Conservation (phyloP, 2,888 invertebrate genomes). For the Pogonocherus hispidulus region DNA sequence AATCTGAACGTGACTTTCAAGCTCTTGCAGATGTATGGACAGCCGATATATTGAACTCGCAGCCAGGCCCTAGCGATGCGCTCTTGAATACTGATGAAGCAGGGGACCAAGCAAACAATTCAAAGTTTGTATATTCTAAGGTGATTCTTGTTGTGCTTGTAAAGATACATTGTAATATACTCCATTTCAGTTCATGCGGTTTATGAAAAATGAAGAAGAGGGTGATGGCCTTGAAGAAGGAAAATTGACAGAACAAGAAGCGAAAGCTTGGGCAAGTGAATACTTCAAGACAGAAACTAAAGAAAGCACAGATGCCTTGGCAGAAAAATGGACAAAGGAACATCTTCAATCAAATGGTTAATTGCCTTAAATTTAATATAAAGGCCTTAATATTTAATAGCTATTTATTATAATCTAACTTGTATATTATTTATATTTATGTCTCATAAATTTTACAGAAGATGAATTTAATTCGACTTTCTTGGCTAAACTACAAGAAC, state of each 20-base stretch:
- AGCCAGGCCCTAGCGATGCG: conserved; percentile 65
- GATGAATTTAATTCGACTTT: conserved; percentile 74
- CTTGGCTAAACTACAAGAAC: conserved; percentile 79
- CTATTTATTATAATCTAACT: too few species aligned
- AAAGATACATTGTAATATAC: not conserved
- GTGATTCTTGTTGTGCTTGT: conserved; percentile 59
- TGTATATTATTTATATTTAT: not conserved
- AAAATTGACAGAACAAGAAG: conserved; percentile 66
- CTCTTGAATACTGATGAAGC: conserved; percentile 74
- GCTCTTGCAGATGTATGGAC: conserved; percentile 75
- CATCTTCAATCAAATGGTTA: conserved; percentile 53
- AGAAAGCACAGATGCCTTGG: conserved; percentile 50
- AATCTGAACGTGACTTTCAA: conserved; percentile 59
- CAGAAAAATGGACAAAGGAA: conserved; percentile 65
- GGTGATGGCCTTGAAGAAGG: conserved; percentile 74
- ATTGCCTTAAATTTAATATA: too few species aligned
- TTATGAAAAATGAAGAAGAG: conserved; percentile 83
- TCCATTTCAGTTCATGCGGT: conserved; percentile 81
- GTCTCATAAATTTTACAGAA: conserved; percentile 43
- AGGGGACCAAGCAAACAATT: conserved; percentile 71
- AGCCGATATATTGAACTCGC: conserved; percentile 72
- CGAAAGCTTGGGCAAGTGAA: conserved; percentile 69
- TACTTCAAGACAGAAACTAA: conserved; percentile 62
- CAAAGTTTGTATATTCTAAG: conserved; percentile 80
- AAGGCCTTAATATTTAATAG: too few species aligned